phyloP scores from a whole-genome alignment of 2,797 vertebrate genomes.

The Hozukius guyotensis region DNA sequence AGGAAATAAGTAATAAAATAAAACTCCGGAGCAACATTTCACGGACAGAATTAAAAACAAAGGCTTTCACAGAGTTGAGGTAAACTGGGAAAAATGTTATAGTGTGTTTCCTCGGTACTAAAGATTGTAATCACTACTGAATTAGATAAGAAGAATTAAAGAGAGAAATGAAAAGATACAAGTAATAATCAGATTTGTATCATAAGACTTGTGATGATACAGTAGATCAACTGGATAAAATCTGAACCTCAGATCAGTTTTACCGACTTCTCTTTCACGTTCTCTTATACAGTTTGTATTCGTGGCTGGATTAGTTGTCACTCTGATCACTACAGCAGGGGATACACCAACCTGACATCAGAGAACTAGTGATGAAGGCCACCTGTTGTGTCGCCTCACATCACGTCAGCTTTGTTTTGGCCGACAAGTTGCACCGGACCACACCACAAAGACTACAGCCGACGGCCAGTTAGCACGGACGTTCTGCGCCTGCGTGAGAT shows the following conservation, averaged over 20 bases:
- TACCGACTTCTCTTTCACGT: background rate
- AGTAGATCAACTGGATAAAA: background rate
- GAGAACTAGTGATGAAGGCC: no score
- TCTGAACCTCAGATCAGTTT: background rate
- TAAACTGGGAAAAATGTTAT: slow-evolving; percentile 22
- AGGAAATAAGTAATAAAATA: slow-evolving; percentile 63
- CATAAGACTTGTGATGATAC: background rate
- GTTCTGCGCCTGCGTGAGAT: no score
- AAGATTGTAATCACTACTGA: background rate
- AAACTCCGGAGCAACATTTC: slow-evolving; percentile 50
- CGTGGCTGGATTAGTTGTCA: slow-evolving; percentile 5
- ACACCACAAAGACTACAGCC: no score
- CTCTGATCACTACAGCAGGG: background rate
- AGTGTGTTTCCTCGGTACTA: background rate
- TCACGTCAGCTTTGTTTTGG: no score
- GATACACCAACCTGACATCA: no score
- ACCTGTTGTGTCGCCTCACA: no score
- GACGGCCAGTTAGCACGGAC: no score
- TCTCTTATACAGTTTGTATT: background rate
- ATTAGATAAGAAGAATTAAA: background rate
- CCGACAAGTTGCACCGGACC: no score
- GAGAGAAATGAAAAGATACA: background rate
- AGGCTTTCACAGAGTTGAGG: slow-evolving; percentile 32
- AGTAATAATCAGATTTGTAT: background rate
- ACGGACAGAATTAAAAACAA: slow-evolving; percentile 48